A percentile compares a stretch with the other conserved stretches of the same genome.
Conservation (phyloP, 2,888 invertebrate species). For the Eristalinus aeneus region DNA sequence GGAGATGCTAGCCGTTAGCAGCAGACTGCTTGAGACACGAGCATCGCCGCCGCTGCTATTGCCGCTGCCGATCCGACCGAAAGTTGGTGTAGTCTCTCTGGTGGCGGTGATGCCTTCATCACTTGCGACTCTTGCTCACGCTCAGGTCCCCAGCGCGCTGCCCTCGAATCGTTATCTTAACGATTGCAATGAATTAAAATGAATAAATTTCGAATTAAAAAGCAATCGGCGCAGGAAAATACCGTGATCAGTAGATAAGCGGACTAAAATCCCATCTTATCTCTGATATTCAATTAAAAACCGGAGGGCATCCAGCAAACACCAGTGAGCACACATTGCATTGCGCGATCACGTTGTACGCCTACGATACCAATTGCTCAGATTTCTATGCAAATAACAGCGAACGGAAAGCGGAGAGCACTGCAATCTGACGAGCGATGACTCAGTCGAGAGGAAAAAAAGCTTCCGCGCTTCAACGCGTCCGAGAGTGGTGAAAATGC, state of each 20-base stretch:
- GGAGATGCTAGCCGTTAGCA: neutral
- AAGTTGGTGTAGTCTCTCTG: slow-evolving; percentile 49
- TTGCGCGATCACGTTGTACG: slow-evolving; percentile 40
- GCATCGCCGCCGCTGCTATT: too few relatives aligned
- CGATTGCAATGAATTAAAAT: slow-evolving; percentile 68
- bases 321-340: neutral
- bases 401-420: neutral
- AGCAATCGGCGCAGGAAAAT: slow-evolving; percentile 45
- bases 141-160: neutral
- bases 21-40: slow-evolving; percentile 21
- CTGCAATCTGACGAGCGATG: slow-evolving; percentile 12
- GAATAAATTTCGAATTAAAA: slow-evolving; percentile 66
- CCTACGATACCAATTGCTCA: slow-evolving; percentile 63
- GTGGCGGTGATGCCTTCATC: slow-evolving; percentile 32
- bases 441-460: slow-evolving; percentile 21
- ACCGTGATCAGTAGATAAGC: slow-evolving; percentile 46
- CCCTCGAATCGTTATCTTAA: slow-evolving; percentile 64
- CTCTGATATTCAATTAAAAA: slow-evolving; percentile 63
- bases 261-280: slow-evolving; percentile 26
- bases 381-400: slow-evolving; percentile 61
- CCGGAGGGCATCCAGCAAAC: slow-evolving; percentile 44
- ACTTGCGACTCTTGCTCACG: slow-evolving; percentile 17
- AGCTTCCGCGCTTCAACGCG: neutral
- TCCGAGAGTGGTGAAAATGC: neutral
- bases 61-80: slow-evolving; percentile 20